A percentile compares a stretch with the other conserved stretches of the same genome.
phyloP scores from a whole-genome alignment of 2,113 vertebrate genomes.

The Sceloporus tristichus region DNA sequence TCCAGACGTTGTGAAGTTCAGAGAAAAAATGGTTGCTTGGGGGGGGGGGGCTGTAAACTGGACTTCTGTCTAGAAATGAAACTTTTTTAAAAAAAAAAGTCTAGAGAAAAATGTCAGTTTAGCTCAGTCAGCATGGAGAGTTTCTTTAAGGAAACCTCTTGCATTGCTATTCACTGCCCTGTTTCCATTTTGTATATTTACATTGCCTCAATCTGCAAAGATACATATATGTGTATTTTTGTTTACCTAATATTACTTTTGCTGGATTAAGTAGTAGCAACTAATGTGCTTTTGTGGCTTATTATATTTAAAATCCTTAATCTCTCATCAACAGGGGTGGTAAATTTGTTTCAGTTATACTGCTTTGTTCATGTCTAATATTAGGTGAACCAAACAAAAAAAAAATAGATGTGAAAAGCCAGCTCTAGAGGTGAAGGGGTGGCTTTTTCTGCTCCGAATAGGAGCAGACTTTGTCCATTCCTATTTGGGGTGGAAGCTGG shows the following conservation, averaged over 20 bases:
- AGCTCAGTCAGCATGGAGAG: background rate
- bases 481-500: too few relatives aligned
- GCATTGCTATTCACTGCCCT: rapidly evolving
- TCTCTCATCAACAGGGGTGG: slow-evolving; percentile 45
- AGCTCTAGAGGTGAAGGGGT: too few relatives aligned
- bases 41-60: too few relatives aligned
- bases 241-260: slow-evolving; percentile 59
- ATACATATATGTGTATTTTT: slow-evolving; percentile 41
- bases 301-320: slow-evolving; percentile 60
- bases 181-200: slow-evolving; percentile 8
- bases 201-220: slow-evolving; percentile 29
- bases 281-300: slow-evolving; percentile 44
- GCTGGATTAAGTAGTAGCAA: slow-evolving; percentile 58
- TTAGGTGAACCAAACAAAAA: slow-evolving; percentile 52
- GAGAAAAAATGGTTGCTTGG: too few relatives aligned
- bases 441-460: too few relatives aligned
- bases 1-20: too few relatives aligned
- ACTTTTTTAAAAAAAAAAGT: too few relatives aligned
- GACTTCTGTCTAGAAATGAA: too few relatives aligned
- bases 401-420: slow-evolving; percentile 54
- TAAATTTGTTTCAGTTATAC: slow-evolving; percentile 69
- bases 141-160: background rate
- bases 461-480: too few relatives aligned
- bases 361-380: slow-evolving; percentile 59
- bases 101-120: background rate